phyloP scores from a whole-genome alignment of 2,888 invertebrate genomes.

The Tromatobia lineatoria region DNA sequence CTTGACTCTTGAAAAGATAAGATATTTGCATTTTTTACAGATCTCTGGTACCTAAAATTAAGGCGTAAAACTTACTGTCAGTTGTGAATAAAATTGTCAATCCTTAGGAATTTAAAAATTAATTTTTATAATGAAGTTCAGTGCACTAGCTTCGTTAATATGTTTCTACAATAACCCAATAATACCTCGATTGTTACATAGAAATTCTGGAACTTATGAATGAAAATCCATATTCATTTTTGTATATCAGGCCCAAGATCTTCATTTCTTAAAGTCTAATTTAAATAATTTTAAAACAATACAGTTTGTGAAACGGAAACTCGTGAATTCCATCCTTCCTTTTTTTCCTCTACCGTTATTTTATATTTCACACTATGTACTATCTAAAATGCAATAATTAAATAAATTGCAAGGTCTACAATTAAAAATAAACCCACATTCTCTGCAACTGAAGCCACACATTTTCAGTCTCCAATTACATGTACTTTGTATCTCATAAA shows the following conservation, averaged over 20 bases:
- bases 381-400: neutral
- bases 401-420: neutral
- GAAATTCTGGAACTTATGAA: too few relatives aligned
- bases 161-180: too few relatives aligned
- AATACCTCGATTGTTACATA: too few relatives aligned
- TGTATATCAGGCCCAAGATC: neutral
- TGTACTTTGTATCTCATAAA: neutral
- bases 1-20: neutral
- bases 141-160: too few relatives aligned
- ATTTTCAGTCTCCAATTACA: neutral
- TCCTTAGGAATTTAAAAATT: too few relatives aligned
- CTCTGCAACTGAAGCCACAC: too few relatives aligned
- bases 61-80: too few relatives aligned
- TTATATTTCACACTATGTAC: neutral
- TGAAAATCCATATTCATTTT: neutral
- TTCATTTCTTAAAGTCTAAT: constrained; percentile 7
- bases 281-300: neutral
- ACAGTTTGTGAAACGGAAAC: neutral
- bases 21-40: neutral
- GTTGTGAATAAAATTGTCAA: too few relatives aligned
- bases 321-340: neutral
- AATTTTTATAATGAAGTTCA: too few relatives aligned
- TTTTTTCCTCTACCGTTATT: neutral
- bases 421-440: neutral
- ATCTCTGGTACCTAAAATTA: too few relatives aligned